phyloP scores from a whole-genome alignment of 2,888 invertebrate species.

The Folsomia candida region DNA sequence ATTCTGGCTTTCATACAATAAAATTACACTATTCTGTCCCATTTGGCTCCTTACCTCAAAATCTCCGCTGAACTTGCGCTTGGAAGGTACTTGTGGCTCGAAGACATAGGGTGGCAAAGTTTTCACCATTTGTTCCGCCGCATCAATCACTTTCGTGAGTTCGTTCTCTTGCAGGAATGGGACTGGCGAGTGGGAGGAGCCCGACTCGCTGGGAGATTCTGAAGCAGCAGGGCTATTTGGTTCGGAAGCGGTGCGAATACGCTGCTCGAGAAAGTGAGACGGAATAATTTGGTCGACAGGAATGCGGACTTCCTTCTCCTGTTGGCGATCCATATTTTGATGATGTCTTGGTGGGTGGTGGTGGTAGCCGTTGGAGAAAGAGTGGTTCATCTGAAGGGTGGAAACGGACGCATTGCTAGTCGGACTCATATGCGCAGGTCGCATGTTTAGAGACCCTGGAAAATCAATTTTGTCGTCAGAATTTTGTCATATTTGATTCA shows the following conservation, averaged over 20 bases:
- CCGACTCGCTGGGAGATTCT: constrained; percentile 44
- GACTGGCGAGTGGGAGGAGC: constrained; percentile 45
- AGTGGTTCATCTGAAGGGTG: constrained; percentile 5
- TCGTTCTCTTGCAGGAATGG: constrained; percentile 49
- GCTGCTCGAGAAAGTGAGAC: constrained; percentile 44
- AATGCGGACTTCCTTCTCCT: constrained; percentile 26
- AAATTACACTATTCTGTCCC: background rate
- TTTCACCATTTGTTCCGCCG: constrained; percentile 42
- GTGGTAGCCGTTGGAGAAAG: constrained; percentile 23
- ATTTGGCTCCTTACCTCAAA: constrained; percentile 38
- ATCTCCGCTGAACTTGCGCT: constrained; percentile 48
- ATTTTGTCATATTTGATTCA: too few species aligned
- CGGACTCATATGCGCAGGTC: constrained; percentile 18
- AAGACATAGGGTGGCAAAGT: constrained; percentile 40
- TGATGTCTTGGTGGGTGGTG: background rate
- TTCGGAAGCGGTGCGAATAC: constrained; percentile 44
- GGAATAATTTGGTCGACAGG: constrained; percentile 46
- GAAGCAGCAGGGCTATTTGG: constrained; percentile 37
- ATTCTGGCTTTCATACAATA: background rate
- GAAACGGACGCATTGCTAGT: background rate
- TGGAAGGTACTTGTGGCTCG: constrained; percentile 47
- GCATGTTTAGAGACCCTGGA: background rate
- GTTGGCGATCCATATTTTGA: background rate
- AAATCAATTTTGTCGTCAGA: background rate
- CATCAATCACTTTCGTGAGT: constrained; percentile 44